Evolutionary conservation across 2,888 invertebrate genomes (phyloP).

Genomic region (Xanthia icteritia): DNA sequence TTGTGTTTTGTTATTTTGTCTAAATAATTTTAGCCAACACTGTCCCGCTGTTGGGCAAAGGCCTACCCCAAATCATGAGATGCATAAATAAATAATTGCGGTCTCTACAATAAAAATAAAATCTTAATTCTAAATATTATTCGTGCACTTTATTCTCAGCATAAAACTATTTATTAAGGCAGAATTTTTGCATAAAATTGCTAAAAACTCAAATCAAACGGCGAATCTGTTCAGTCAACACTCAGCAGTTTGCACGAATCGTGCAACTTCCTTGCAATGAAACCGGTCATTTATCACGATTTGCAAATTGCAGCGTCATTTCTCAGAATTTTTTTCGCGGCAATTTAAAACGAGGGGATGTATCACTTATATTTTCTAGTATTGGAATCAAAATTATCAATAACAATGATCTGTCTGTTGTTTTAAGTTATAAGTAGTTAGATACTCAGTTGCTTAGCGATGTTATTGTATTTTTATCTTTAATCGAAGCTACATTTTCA

Average conservation of each 20-base stretch:
- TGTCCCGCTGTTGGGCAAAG: neutral
- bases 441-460: neutral
- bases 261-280: slow-evolving; percentile 26
- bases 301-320: slow-evolving; percentile 29
- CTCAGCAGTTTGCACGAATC: slow-evolving; percentile 42
- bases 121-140: neutral
- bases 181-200: slow-evolving; percentile 8
- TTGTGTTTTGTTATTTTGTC: neutral
- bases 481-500: neutral
- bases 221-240: slow-evolving; percentile 22
- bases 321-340: slow-evolving; percentile 11
- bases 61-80: neutral
- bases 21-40: neutral
- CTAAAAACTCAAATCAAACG: slow-evolving; percentile 1
- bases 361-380: neutral
- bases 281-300: slow-evolving; percentile 38
- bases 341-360: slow-evolving; percentile 7
- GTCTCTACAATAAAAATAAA: neutral
- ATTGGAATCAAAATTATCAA: neutral
- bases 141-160: neutral
- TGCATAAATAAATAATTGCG: neutral
- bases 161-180: neutral
- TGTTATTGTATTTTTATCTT: too few species aligned
- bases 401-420: neutral
- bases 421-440: neutral